Evolutionary conservation across 2,113 vertebrate genomes (phyloP).

Genomic region (Gallinago undulata): DNA sequence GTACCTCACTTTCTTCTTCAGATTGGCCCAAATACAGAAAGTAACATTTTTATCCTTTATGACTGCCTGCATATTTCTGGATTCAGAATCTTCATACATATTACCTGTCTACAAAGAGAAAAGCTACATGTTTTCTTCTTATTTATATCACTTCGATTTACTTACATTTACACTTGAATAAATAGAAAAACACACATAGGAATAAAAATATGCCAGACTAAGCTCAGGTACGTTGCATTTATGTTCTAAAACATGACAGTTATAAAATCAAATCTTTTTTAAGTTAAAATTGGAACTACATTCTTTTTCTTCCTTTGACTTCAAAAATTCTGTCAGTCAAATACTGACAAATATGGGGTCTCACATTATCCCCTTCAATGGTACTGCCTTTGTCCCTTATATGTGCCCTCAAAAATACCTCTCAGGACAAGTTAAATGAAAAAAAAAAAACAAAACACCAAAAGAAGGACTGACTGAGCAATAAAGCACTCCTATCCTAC

Average conservation of each 20-base stretch:
- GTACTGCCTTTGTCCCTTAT: background rate
- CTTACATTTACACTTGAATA: background rate
- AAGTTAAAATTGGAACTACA: background rate
- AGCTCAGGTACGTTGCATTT: background rate
- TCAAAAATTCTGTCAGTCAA: background rate
- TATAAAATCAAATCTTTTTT: background rate
- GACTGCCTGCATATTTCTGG: conserved; percentile 88
- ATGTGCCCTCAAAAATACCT: background rate
- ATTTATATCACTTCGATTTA: background rate
- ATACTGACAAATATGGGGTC: background rate
- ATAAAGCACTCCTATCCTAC: background rate
- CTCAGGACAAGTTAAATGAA: background rate
- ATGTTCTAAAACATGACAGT: background rate
- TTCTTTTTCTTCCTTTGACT: background rate
- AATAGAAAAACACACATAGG: background rate
- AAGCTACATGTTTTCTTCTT: background rate
- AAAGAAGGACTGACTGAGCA: background rate
- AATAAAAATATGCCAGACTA: background rate
- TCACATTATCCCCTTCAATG: background rate
- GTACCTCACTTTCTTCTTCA: conserved; percentile 88
- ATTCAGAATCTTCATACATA: conserved; percentile 79
- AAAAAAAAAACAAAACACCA: background rate
- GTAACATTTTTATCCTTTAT: conserved; percentile 78
- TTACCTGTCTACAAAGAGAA: conserved; percentile 74
- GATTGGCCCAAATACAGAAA: conserved; percentile 91